Conservation (phyloP, 2,797 vertebrate genomes). For the Cossypha caffra region DNA sequence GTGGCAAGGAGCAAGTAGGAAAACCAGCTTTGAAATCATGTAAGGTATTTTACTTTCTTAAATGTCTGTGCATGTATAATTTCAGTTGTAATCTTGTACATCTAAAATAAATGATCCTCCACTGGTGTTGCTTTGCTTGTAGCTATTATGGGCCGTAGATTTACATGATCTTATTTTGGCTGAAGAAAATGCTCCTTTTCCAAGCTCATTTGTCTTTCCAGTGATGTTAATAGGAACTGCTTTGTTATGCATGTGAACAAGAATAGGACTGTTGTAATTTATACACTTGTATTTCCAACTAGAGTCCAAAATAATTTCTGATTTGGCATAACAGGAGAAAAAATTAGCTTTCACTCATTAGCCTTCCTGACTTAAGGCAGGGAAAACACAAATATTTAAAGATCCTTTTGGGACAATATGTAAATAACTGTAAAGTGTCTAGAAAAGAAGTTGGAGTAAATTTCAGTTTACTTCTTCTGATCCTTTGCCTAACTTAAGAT, state of each 20-base stretch:
- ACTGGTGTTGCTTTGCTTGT: neutral
- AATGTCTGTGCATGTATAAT: neutral
- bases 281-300: neutral
- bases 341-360: neutral
- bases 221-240: neutral
- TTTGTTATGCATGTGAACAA: neutral
- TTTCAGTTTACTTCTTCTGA: neutral
- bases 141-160: neutral
- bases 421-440: neutral
- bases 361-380: neutral
- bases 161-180: neutral
- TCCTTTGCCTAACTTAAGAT: neutral
- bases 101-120: neutral
- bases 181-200: neutral
- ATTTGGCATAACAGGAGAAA: neutral
- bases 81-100: neutral
- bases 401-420: neutral
- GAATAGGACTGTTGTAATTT: neutral
- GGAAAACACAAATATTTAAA: neutral
- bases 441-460: neutral
- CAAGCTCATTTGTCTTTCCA: neutral
- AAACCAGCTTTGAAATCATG: neutral
- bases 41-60: neutral
- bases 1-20: neutral
- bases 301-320: neutral